Percentiles rank a stretch among this genome's conserved stretches.
phyloP scores from a whole-genome alignment of 2,797 vertebrate genomes.

The Enoplosus armatus region DNA sequence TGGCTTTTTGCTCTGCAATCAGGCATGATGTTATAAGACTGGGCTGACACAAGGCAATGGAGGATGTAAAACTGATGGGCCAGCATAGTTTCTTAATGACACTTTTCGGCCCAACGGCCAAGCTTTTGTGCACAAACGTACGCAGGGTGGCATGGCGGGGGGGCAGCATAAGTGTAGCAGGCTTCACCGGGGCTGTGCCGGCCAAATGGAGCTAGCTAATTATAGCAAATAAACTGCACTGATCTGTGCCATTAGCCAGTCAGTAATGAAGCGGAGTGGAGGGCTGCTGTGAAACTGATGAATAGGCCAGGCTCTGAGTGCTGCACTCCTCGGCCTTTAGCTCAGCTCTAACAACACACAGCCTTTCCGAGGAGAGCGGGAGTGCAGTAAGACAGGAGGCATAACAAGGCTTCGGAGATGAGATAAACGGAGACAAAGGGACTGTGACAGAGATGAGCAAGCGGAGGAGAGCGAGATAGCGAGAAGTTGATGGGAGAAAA shows the following conservation, averaged over 20 bases:
- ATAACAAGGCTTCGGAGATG: conserved; percentile 68
- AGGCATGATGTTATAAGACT: conserved; percentile 46
- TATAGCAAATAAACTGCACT: conserved; percentile 84
- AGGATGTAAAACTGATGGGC: conserved; percentile 54
- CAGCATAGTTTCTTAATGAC: conserved; percentile 58
- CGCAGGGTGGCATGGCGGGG: conserved; percentile 50
- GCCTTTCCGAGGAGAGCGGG: conserved; percentile 56
- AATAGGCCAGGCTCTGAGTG: conserved; percentile 68
- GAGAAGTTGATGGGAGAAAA: conserved; percentile 16
- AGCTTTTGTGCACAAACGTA: conserved; percentile 16
- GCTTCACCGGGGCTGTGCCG: conserved; percentile 45
- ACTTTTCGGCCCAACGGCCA: conserved; percentile 37
- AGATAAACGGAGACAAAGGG: conserved; percentile 69
- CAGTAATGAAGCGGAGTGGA: conserved; percentile 79
- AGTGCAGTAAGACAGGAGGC: conserved; percentile 66
- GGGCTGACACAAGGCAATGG: conserved; percentile 49
- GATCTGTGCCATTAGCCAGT: conserved; percentile 83
- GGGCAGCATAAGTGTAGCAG: conserved; percentile 54
- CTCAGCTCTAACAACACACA: conserved; percentile 61
- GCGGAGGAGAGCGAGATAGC: conserved; percentile 20
- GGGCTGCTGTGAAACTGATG: conserved; percentile 78
- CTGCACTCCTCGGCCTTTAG: conserved; percentile 72
- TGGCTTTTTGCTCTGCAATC: conserved; percentile 50
- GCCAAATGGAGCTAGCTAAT: conserved; percentile 80
- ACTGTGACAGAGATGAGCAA: conserved; percentile 39